Percentiles rank a stretch among this genome's conserved stretches.
Conservation (phyloP, 2,113 vertebrate genomes). For the Chaetops frenatus region DNA sequence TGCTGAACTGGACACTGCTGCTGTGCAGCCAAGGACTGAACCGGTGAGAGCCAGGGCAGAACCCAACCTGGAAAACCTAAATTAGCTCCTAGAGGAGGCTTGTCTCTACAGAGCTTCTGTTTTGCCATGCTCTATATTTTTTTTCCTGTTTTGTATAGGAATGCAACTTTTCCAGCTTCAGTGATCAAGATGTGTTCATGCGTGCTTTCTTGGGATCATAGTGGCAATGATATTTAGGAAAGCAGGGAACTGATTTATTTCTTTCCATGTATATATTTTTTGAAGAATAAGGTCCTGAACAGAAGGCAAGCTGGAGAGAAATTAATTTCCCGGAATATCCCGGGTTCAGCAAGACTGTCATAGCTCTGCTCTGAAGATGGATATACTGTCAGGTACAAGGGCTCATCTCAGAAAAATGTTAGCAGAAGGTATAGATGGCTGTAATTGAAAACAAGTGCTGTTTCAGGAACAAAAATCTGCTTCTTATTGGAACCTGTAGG, state of each 20-base stretch:
- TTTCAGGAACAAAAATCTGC: background rate
- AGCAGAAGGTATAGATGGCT: slow-evolving; percentile 1
- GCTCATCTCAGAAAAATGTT: slow-evolving; percentile 14
- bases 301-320: background rate
- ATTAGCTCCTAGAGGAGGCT: background rate
- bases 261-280: background rate
- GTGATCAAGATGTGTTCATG: background rate
- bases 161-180: background rate
- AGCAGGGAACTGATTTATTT: background rate
- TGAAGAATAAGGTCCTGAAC: background rate
- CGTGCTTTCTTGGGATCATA: background rate
- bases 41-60: background rate
- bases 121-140: background rate
- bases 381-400: background rate
- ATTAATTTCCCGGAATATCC: background rate
- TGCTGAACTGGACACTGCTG: background rate
- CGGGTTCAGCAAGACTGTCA: slow-evolving; percentile 5
- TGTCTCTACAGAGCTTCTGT: background rate
- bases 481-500: slow-evolving; percentile 3
- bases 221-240: background rate
- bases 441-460: slow-evolving; percentile 23
- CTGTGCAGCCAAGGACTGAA: background rate
- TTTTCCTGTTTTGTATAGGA: background rate
- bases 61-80: background rate
- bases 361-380: background rate